Evolutionary conservation across 2,797 vertebrate genomes (phyloP).

Genomic region (Cheirogaleus major): DNA sequence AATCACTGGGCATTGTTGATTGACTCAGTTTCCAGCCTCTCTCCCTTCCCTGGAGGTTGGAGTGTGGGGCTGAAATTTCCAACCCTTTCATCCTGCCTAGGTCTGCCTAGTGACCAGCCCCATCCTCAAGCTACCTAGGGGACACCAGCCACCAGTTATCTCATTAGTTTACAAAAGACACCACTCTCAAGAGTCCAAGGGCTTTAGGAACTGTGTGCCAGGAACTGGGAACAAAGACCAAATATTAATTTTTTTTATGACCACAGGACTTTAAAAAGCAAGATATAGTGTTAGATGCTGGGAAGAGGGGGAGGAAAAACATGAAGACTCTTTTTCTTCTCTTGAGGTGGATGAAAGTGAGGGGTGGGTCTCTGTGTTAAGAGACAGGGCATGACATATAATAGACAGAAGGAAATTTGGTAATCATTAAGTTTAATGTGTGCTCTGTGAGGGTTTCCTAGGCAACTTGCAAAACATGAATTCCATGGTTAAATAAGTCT

Average conservation of each 20-base stretch:
- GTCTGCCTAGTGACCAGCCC: neutral
- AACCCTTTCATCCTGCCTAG: neutral
- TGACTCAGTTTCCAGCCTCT: neutral
- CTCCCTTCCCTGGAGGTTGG: neutral
- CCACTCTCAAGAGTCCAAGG: neutral
- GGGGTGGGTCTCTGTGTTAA: neutral
- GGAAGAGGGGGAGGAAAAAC: neutral
- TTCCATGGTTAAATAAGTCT: neutral
- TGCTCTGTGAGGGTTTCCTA: neutral
- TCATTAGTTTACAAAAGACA: neutral
- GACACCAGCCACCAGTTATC: neutral
- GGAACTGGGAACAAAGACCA: neutral
- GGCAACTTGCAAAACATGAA: neutral
- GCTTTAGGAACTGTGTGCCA: neutral
- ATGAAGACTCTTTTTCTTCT: neutral
- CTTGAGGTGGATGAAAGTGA: neutral
- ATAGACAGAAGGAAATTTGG: constrained; percentile 4
- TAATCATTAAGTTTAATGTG: neutral
- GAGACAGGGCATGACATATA: neutral
- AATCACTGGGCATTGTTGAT: neutral
- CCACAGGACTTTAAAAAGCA: neutral
- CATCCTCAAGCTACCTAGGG: neutral
- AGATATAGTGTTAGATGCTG: neutral
- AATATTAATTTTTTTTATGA: neutral
- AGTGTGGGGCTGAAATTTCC: neutral